Evolutionary conservation across 2,888 invertebrate genomes (phyloP), one percentile per base, ranked within the genome.

Genomic region (Caenorhabditis sp.): DNA sequence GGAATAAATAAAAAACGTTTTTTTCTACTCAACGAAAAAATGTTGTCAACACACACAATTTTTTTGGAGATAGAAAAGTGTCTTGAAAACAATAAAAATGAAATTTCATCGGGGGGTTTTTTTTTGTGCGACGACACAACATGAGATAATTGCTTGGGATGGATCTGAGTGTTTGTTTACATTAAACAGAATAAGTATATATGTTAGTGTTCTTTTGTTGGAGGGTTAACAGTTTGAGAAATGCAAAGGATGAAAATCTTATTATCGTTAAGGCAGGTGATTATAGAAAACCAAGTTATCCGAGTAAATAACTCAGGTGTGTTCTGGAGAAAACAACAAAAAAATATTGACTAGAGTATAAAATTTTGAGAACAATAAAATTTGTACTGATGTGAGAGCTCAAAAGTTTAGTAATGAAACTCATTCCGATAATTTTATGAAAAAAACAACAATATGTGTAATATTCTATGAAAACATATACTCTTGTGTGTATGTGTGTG

Each of bases 1-100:
- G 43, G 43, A 43, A 43, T 43, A 43, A 43, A 43, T 43, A 43
- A 43, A 43, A 43, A 43, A 43, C 43, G 43, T 43, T 43, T 43
- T 43, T 3, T 17, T 14, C 43, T 31, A 31, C 31, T 31, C 31
- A 31, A 31, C 31, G 31, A 31, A 31, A 31, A 31, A 43, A 43
- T 43, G 43, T 43, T 43, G 43, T 43, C 43, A 43, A 43, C 43
- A 43, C 43, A 43, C 31, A 31, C 31, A 31, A 4, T 7, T 12
- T 43, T 43, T 43, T 43, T 43, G 5, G 7, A 14, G 43, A 43
- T 17, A 3, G 43, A 43, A 43, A 43, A 43, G 43, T 43, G 43
- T 43, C 43, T 17, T 43, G 43, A 43, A 43, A 43, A 43, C 43
- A 43, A 43, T 43, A 43, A 43, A 43, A 43, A 43, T 43, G 43